Evolutionary conservation across 2,113 vertebrate genomes (phyloP), one percentile per base, ranked within the genome.

Genomic region (Corydoras sp.): DNA sequence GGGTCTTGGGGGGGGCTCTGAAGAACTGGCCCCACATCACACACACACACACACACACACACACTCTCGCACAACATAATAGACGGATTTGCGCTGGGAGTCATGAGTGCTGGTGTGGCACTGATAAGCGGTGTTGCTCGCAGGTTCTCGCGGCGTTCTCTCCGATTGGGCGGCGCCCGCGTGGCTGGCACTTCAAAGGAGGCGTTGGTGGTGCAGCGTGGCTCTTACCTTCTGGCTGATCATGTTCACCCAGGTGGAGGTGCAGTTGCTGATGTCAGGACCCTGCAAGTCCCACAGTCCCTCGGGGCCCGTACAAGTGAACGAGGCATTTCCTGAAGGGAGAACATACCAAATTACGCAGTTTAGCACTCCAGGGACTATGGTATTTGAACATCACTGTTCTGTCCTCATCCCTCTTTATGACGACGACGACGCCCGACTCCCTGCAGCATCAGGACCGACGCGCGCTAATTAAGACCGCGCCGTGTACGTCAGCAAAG

Each of bases 201-300:
- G 58, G 64, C 51, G 30, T 68, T n/a, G 54, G 73, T 67, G 32
- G 12, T 18, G 14, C n/a, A 56, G 2, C 10, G 29, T 10, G 49
- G 31, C 35, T 10, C 78, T 86, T 88, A 99, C 97, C 93, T 97
- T 99, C 77, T 97, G 96, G 74, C 91, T 92, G 82, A 99, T 98
- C 77, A 95, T 87, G 82, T 92, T 95, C 79, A 99, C 91, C 97
- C 97, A 99, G 9, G 92, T 91, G 68, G 97, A 99, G 72, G 95
- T 95, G 62, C 97, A 99, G 86, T 99, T 99, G 90, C 94, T 98
- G 49, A 98, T 90, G 79, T 99, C 93, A 3, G 97, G 97, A 69
- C 97, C 96, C 83, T 93, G 93, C 9, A 90, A 88, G 77, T 98
- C 93, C 97, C 97, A 99, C 77, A 89, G 85, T 62, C 94, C 94